A percentile compares a stretch with the other conserved stretches of the same genome.
Evolutionary conservation across 2,113 vertebrate genomes (phyloP).

Genomic region (Gopherus evgoodei): DNA sequence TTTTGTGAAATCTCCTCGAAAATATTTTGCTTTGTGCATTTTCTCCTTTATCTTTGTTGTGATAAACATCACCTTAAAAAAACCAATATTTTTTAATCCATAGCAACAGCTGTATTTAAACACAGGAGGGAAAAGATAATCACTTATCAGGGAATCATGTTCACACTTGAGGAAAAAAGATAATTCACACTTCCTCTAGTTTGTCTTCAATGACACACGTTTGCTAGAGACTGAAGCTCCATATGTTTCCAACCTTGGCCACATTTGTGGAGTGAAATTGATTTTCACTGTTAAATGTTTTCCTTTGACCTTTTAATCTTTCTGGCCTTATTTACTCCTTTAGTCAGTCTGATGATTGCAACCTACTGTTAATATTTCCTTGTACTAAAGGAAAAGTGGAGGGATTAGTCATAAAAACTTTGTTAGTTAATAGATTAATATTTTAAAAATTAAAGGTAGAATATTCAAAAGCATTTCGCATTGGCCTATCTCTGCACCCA

Average conservation of each 20-base stretch:
- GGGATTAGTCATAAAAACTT: conserved; percentile 55
- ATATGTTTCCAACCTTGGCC: conserved; percentile 1
- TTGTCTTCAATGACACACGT: not conserved
- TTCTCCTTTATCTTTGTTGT: not conserved
- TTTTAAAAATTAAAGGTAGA: conserved; percentile 33
- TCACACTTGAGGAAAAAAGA: not conserved
- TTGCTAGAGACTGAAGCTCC: not conserved
- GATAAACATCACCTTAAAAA: not conserved
- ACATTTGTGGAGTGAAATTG: not conserved
- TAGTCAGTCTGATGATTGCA: not conserved
- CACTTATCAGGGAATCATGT: not conserved
- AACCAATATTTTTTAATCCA: not conserved
- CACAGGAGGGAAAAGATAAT: not conserved
- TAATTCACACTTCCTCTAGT: not conserved
- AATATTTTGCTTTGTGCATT: not conserved
- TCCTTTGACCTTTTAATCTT: not conserved
- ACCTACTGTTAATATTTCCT: conserved; percentile 34
- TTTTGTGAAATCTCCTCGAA: not conserved
- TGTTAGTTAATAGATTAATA: conserved; percentile 4
- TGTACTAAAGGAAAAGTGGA: not conserved
- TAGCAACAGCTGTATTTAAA: not conserved
- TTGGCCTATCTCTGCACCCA: conserved; percentile 41
- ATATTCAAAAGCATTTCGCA: conserved; percentile 58
- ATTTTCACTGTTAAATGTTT: not conserved
- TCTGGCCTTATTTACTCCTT: conserved; percentile 21